Evolutionary conservation across 1,140 invertebrate genomes (phyloP), one percentile per base, ranked within the genome.

Genomic region (Samia ricini): DNA sequence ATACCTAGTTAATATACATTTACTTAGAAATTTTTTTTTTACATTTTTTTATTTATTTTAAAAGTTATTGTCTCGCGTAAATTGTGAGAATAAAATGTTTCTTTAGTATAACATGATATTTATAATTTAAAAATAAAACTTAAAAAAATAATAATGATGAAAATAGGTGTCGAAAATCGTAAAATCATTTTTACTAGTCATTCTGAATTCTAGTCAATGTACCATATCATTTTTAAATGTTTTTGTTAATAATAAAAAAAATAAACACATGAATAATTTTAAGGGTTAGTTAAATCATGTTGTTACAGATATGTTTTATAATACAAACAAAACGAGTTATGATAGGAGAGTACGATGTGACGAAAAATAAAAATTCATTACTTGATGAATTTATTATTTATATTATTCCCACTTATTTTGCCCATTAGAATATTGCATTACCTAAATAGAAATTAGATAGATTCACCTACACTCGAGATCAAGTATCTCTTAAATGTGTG

Each of bases 241-340:
- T 74, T 42, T 42, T 82, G 83, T 89, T 76, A 76, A 10, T 60
- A 29, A 26, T 36, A 36, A 57, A 57, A 24, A 50, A 61, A 36
- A n/a, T n/a, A n/a, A 36, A 61, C 20, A 59, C 42, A 59, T 63
- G 54, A 66, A 64, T 67, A 81, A 77, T 69, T 77, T 61, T 89
- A 86, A 88, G 75, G 68, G 77, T 82, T 83, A 85, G 83, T 80
- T 81, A 81, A 10, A 83, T 85, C 83, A 85, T 82, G 80, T 88
- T 89, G 83, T 89, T 89, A 84, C 76, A 81, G 71, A 89, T 85
- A 85, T 86, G 85, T 87, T 89, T 89, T 87, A 85, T 83, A 86
- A 81, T 77, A 70, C 73, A 84, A 81, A 80, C 79, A 84, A 87
- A 57, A 87, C 81, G 81, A 82, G 83, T 85, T 82, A 80, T 81